phyloP scores from a whole-genome alignment of 2,797 vertebrate genomes.

The Oryzias sinensis region DNA sequence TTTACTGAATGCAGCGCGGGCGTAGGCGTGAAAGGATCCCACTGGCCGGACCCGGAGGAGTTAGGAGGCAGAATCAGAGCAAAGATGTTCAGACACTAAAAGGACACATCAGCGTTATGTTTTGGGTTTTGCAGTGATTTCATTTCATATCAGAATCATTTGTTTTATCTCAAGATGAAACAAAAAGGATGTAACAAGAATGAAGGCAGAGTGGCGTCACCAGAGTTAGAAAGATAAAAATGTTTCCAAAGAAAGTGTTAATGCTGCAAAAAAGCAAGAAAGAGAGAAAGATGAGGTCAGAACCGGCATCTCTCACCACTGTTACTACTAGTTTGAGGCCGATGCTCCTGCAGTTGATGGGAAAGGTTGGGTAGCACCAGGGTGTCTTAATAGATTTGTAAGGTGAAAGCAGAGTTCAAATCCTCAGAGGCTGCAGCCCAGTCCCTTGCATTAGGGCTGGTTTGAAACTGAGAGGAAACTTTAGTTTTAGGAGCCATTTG shows the following conservation, averaged over 20 bases:
- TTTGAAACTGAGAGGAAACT: constrained; percentile 78
- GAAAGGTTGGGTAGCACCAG: constrained; percentile 31
- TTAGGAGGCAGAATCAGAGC: constrained; percentile 28
- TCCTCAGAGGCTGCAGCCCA: constrained; percentile 78
- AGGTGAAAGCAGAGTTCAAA: constrained; percentile 78
- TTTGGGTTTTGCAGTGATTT: no score
- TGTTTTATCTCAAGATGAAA: constrained; percentile 9
- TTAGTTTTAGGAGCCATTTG: constrained; percentile 72
- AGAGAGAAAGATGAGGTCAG: constrained; percentile 38
- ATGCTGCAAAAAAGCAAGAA: constrained; percentile 42
- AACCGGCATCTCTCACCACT: constrained; percentile 88
- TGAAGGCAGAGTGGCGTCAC: constrained; percentile 7
- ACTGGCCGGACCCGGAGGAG: constrained; percentile 20
- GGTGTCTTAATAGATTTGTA: constrained; percentile 64
- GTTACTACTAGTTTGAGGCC: constrained; percentile 69
- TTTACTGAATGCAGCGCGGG: constrained; percentile 37
- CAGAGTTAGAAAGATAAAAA: constrained; percentile 40
- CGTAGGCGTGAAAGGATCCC: constrained; percentile 25
- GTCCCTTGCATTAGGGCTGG: constrained; percentile 80
- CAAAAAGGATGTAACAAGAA: constrained; percentile 1
- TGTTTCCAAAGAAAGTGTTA: constrained; percentile 40
- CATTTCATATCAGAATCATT: constrained; percentile 8
- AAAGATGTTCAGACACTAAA: constrained; percentile 26
- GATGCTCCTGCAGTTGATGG: constrained; percentile 74
- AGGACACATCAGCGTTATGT: constrained; percentile 3